Evolutionary conservation across 2,888 invertebrate genomes (phyloP).

Genomic region (Linyphia triangularis): DNA sequence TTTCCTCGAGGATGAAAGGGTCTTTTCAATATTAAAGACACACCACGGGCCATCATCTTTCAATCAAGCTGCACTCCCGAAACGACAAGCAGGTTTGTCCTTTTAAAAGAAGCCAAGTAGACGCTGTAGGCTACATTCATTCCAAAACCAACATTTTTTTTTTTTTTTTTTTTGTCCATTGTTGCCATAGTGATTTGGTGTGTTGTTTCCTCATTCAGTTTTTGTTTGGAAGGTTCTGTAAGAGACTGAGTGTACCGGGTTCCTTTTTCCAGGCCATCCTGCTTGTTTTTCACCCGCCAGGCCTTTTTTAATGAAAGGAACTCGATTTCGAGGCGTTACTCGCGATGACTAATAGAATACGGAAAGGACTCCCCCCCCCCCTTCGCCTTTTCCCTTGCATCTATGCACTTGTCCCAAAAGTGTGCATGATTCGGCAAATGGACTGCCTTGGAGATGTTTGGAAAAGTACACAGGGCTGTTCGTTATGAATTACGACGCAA

Average conservation of each 20-base stretch:
- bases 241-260: not conserved
- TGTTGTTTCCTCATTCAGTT: slow-evolving; percentile 52
- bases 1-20: not conserved
- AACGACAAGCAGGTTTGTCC: not conserved
- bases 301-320: slow-evolving; percentile 52
- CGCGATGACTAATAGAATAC: slow-evolving; percentile 55
- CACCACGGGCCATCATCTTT: slow-evolving; percentile 48
- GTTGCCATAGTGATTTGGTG: slow-evolving; percentile 60
- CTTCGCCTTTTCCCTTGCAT: not conserved
- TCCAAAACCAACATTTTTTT: not conserved
- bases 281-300: slow-evolving; percentile 19
- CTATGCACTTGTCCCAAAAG: not conserved
- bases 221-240: slow-evolving; percentile 28
- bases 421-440: slow-evolving; percentile 13
- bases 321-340: slow-evolving; percentile 58
- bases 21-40: not conserved
- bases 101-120: slow-evolving; percentile 20
- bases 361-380: not conserved
- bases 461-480: not conserved
- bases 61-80: slow-evolving; percentile 38
- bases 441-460: not conserved
- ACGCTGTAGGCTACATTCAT: not conserved
- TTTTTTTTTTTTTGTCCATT: slow-evolving; percentile 16
- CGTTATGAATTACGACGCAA: slow-evolving; percentile 5
- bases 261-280: slow-evolving; percentile 21